phyloP scores from a whole-genome alignment of 2,113 vertebrate species.

The Sinocyclocheilus anshuiensis region DNA sequence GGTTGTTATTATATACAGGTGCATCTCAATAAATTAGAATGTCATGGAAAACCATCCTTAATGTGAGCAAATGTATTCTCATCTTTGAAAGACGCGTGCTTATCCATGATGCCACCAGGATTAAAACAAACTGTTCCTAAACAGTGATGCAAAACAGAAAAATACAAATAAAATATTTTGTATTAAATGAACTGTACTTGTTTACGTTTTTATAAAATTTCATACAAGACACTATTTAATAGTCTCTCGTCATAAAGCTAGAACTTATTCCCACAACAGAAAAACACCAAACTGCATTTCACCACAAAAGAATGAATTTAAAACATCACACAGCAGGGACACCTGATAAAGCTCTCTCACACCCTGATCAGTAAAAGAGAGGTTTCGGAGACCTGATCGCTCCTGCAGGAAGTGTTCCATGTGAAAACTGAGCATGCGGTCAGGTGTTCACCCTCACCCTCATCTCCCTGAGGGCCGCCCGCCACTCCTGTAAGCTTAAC shows the following conservation, averaged over 20 bases:
- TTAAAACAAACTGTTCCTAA: neutral
- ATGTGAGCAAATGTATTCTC: neutral
- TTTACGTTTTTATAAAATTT: neutral
- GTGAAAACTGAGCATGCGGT: slow-evolving; percentile 34
- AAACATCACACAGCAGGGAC: neutral
- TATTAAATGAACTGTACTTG: slow-evolving; percentile 11
- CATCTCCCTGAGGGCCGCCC: neutral
- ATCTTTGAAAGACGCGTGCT: neutral
- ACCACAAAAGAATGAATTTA: neutral
- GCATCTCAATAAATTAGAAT: too few relatives aligned
- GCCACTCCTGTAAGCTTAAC: slow-evolving; percentile 22
- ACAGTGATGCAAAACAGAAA: neutral
- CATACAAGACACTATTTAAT: neutral
- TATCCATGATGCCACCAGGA: neutral
- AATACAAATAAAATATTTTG: slow-evolving; percentile 42
- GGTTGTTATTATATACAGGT: neutral
- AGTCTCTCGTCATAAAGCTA: neutral
- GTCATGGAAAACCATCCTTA: too few relatives aligned
- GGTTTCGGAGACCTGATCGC: slow-evolving; percentile 29
- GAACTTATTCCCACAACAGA: neutral
- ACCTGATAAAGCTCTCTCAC: slow-evolving; percentile 28
- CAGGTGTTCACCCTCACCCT: slow-evolving; percentile 29
- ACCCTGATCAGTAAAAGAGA: slow-evolving; percentile 37
- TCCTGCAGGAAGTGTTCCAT: slow-evolving; percentile 29
- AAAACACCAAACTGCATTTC: slow-evolving; percentile 5